Evolutionary conservation across 2,888 invertebrate species (phyloP).

Genomic region (Xylocampa areola): DNA sequence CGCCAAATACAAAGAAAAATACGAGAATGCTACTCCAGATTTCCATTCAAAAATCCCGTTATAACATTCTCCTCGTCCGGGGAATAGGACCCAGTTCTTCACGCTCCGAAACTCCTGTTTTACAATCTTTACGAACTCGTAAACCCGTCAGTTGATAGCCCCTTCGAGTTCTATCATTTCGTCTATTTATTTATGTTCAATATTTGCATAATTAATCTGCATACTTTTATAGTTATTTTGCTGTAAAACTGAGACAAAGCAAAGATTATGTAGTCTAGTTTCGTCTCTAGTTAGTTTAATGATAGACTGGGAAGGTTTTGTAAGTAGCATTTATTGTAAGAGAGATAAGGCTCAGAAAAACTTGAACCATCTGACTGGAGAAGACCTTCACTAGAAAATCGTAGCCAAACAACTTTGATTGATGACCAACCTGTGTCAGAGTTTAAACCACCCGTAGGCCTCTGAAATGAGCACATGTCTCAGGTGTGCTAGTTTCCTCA

Average conservation of each 20-base stretch:
- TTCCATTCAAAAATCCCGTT: constrained; percentile 4
- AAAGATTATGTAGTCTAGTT: constrained; percentile 22
- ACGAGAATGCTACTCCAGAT: constrained; percentile 21
- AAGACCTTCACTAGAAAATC: no score
- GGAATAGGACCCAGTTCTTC: constrained; percentile 1
- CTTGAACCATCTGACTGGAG: no score
- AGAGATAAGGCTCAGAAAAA: no score
- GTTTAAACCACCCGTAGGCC: no score
- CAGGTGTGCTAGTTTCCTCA: no score
- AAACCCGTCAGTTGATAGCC: constrained; percentile 53
- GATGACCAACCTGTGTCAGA: no score
- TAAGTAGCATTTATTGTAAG: no score
- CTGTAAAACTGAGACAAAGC: constrained; percentile 46
- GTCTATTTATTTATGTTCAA: constrained; percentile 48
- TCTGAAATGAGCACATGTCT: no score
- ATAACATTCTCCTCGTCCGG: constrained; percentile 20
- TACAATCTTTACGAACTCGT: constrained; percentile 53
- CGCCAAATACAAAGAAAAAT: constrained; percentile 32
- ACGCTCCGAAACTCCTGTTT: constrained; percentile 16
- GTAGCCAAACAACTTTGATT: no score
- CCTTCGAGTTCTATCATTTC: constrained; percentile 45
- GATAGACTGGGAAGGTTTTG: constrained; percentile 16
- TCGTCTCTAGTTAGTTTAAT: constrained; percentile 29
- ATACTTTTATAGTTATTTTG: constrained; percentile 41
- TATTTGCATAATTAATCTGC: constrained; percentile 58